Base-by-base conservation (phyloP, 2,797 vertebrate species). In the Huso huso region DNA sequence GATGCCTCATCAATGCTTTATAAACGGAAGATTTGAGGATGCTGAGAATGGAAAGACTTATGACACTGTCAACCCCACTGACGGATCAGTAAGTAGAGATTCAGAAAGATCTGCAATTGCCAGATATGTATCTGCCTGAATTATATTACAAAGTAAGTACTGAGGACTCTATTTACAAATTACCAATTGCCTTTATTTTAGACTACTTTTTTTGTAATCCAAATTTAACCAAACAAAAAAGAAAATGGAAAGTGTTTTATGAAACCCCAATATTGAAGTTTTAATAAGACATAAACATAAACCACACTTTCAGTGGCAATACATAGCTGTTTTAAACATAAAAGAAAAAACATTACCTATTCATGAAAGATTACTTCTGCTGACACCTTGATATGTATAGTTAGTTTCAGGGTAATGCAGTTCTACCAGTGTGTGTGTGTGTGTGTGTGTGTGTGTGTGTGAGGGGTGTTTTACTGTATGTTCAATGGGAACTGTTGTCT, bases 1-100 rank as follows among this genome's bases (percentile, higher is more conserved):
- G 73, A 95, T 99, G 89, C 96, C 96, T 0, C 73, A 93, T 73
- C 95, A 99, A 75, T 98, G 96, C 74, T 99, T 99, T 72, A 94
- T 99, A 77, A 86, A 97, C 0, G 94, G 94, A 1, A 75, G 79
- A 50, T 99, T 98, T 76, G 79, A 90, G 68, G 84, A 95, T 64
- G 89, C 96, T 4, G 92, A 94, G 64, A 87, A 88, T 10, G 91
- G 88, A 51, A 93, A 94, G 80, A 90, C 87, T 0, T 95, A 88
- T 0, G 66, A 92, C 10, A 94, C 93, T 37, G 74, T 98, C 80
- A 96, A 93, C 78, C 96, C 96, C 23, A 86, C 90, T 0, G 93
- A 99, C 9, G 95, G 94, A 75, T 93, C 96, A 2, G 96, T 98
- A 78, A 93, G 95, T 91, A 65, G 49, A 18, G 4, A 61, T 11